Evolutionary conservation across 1,140 invertebrate species (phyloP).

Genomic region (Phortica variegata): DNA sequence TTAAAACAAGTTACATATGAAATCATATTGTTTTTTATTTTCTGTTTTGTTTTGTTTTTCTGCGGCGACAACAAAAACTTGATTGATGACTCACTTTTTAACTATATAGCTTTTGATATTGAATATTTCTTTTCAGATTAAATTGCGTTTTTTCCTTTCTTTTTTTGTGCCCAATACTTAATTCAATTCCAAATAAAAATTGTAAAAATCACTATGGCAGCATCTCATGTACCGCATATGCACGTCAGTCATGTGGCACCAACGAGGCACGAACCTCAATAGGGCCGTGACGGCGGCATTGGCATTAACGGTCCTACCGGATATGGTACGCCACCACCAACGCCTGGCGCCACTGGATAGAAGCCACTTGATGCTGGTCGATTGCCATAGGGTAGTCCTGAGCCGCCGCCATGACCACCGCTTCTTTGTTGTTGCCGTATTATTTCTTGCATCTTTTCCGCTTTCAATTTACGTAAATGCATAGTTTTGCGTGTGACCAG

Average conservation of each 20-base stretch:
- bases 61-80: background rate
- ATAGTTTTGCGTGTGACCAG: slow-evolving; percentile 71
- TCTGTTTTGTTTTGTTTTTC: background rate
- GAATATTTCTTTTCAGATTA: too few relatives aligned
- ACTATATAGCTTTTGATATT: too few relatives aligned
- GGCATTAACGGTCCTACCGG: slow-evolving; percentile 62
- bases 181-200: too few relatives aligned
- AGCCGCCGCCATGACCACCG: slow-evolving; percentile 1
- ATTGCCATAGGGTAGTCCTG: slow-evolving; percentile 30
- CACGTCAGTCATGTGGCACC: background rate
- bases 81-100: too few relatives aligned
- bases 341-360: slow-evolving; percentile 24
- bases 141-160: too few relatives aligned
- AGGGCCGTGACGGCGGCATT: slow-evolving; percentile 58
- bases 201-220: slow-evolving; percentile 3
- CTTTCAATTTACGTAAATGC: slow-evolving; percentile 79
- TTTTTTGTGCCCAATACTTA: too few relatives aligned
- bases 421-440: slow-evolving; percentile 58
- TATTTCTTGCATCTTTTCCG: slow-evolving; percentile 82
- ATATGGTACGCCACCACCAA: slow-evolving; percentile 56
- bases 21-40: too few relatives aligned
- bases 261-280: too few relatives aligned
- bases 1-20: too few relatives aligned
- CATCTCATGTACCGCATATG: background rate
- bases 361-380: slow-evolving; percentile 27